Conservation (phyloP, 1,140 invertebrate genomes). For the Calycopis cecrops region DNA sequence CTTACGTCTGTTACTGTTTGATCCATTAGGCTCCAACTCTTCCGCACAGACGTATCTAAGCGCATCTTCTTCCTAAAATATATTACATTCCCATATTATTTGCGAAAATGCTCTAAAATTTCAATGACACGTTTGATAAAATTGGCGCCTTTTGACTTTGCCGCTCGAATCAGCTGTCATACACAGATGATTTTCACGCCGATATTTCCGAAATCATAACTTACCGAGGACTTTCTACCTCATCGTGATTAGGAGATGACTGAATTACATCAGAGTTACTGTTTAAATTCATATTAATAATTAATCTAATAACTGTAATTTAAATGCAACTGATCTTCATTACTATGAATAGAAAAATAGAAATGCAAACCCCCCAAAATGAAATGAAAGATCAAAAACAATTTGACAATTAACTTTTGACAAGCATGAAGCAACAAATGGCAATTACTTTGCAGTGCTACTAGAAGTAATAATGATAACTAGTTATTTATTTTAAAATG, state of each 20-base stretch:
- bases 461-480: no score
- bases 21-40: constrained; percentile 62
- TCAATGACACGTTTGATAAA: constrained; percentile 23
- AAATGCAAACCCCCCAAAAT: not conserved
- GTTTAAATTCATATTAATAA: constrained; percentile 41
- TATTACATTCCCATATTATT: constrained; percentile 13
- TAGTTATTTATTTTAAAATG: no score
- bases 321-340: constrained; percentile 30
- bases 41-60: constrained; percentile 39
- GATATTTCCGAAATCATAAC: constrained; percentile 13
- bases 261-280: constrained; percentile 34
- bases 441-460: no score
- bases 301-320: constrained; percentile 25
- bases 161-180: constrained; percentile 66
- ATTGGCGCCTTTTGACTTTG: constrained; percentile 65
- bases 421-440: not conserved
- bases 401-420: not conserved
- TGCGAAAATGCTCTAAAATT: constrained; percentile 10
- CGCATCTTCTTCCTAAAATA: constrained; percentile 51
- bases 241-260: constrained; percentile 31
- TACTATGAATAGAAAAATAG: constrained; percentile 19
- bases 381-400: not conserved
- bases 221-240: constrained; percentile 50
- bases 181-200: constrained; percentile 21
- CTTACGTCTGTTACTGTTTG: constrained; percentile 52